Conservation (phyloP, 2,888 invertebrate species). For the Eulithis prunata region DNA sequence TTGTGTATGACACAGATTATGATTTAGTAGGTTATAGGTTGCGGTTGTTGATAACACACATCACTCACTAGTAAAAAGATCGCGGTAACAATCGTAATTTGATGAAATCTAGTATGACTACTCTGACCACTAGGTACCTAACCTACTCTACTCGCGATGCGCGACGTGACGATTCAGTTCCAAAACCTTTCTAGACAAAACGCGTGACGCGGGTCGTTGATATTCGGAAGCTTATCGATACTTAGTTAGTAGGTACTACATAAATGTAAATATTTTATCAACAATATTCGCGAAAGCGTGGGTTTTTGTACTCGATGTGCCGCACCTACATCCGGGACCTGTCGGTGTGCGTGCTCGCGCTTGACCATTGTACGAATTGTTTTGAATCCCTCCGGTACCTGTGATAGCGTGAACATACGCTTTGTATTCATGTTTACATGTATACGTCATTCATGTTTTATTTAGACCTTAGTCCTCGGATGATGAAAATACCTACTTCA, state of each 20-base stretch:
- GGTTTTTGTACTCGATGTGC: constrained; percentile 3
- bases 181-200: too few species aligned
- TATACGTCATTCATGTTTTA: constrained; percentile 17
- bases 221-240: too few species aligned
- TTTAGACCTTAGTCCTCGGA: not conserved
- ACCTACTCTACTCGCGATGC: too few species aligned
- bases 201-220: too few species aligned
- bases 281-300: not conserved
- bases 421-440: constrained; percentile 26
- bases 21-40: constrained; percentile 12
- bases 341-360: constrained; percentile 50
- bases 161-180: too few species aligned
- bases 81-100: too few species aligned
- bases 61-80: not conserved
- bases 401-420: constrained; percentile 21
- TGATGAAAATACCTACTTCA: not conserved
- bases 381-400: constrained; percentile 36
- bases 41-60: constrained; percentile 8
- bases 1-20: constrained; percentile 53
- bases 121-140: too few species aligned
- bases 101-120: too few species aligned
- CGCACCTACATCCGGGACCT: constrained; percentile 4
- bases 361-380: constrained; percentile 57
- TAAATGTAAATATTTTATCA: too few species aligned
- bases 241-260: too few species aligned